These are phyloP conservation scores for Corynorhinus townsendii DNA, from an alignment of 2,113 vertebrate species.

Conservation along the genomic window DNA sequence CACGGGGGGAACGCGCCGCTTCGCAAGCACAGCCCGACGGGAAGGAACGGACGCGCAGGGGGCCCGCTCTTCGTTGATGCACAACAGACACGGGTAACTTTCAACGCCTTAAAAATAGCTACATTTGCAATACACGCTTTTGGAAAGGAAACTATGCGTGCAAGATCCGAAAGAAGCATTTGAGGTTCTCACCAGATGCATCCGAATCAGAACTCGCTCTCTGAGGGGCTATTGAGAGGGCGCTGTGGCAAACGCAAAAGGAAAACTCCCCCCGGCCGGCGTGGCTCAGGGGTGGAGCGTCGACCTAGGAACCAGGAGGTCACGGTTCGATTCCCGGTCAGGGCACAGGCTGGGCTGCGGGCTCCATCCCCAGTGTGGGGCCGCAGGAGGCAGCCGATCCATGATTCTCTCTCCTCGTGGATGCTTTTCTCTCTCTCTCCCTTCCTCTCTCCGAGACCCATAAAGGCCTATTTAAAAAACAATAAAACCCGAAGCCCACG, in stretches of 20 bases:
- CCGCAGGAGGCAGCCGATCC: no score
- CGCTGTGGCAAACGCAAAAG: neutral
- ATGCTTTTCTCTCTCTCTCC: no score
- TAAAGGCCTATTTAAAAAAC: no score
- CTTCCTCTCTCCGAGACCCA: no score
- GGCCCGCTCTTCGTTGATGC: neutral
- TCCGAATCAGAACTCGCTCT: fast-evolving
- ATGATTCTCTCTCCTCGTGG: no score
- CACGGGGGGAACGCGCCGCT: neutral
- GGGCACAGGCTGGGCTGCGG: no score
- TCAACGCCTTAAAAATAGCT: neutral
- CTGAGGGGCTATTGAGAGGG: neutral
- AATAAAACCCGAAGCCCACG: neutral
- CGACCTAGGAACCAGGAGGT: no score
- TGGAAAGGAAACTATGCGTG: neutral
- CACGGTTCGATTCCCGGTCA: no score
- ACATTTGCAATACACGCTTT: neutral
- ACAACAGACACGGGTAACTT: neutral
- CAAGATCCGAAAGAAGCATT: neutral
- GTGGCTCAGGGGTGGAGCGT: no score
- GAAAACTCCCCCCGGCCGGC: neutral
- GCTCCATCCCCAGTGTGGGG: no score
- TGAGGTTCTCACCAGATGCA: neutral
- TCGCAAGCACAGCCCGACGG: neutral
- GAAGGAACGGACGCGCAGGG: fast-evolving